phyloP scores from a whole-genome alignment of 2,888 invertebrate genomes.

The Dorcus parallelipipedus region DNA sequence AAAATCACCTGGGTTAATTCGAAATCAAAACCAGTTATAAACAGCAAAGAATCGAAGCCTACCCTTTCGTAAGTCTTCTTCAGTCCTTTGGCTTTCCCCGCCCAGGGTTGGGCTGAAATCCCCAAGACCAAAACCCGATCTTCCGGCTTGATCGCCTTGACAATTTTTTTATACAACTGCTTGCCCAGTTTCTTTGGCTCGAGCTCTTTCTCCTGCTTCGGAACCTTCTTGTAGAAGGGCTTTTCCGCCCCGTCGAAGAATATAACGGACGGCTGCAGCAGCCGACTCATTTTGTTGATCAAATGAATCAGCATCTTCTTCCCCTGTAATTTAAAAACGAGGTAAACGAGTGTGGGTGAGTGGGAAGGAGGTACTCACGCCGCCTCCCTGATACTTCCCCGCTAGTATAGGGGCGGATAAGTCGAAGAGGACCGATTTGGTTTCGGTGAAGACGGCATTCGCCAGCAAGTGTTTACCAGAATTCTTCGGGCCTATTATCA shows the following conservation, averaged over 20 bases:
- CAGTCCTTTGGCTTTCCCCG: slow-evolving; percentile 50
- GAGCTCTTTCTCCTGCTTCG: slow-evolving; percentile 58
- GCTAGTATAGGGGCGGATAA: slow-evolving; percentile 66
- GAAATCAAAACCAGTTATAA: background rate
- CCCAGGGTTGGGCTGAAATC: slow-evolving; percentile 66
- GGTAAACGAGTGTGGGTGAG: background rate
- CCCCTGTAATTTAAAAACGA: slow-evolving; percentile 40
- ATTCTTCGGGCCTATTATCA: slow-evolving; percentile 67
- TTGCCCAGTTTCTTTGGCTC: slow-evolving; percentile 70
- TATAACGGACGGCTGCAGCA: slow-evolving; percentile 72
- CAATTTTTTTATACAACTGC: slow-evolving; percentile 63
- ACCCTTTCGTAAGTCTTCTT: slow-evolving; percentile 58
- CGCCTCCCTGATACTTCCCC: slow-evolving; percentile 66
- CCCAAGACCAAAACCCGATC: slow-evolving; percentile 71
- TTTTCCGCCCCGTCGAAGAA: slow-evolving; percentile 66
- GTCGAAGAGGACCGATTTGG: slow-evolving; percentile 73
- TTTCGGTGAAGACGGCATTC: slow-evolving; percentile 72
- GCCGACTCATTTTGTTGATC: slow-evolving; percentile 62
- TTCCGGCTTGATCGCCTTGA: slow-evolving; percentile 62
- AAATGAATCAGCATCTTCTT: slow-evolving; percentile 64
- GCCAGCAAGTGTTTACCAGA: slow-evolving; percentile 70
- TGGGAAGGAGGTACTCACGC: slow-evolving; percentile 32
- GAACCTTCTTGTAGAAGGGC: slow-evolving; percentile 66
- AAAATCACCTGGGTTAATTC: slow-evolving; percentile 41
- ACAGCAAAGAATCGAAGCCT: slow-evolving; percentile 8